Evolutionary conservation across 2,113 vertebrate genomes (phyloP), one percentile per base, ranked within the genome.

Genomic region (Gymnocephalus cernua): DNA sequence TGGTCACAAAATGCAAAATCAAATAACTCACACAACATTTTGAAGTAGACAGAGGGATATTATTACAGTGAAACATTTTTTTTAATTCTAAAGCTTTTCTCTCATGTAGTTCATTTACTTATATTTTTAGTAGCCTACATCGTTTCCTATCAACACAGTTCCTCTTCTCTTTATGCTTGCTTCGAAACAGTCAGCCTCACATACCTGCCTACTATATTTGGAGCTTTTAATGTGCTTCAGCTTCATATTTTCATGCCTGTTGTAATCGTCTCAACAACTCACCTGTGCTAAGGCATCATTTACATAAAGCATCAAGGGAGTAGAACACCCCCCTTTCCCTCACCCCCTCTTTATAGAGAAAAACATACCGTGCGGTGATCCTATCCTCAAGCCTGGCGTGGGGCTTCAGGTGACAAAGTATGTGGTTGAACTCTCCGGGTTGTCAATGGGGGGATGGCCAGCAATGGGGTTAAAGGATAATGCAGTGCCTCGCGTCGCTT

Each of bases 391-490:
- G 80, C 61, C 77, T 54, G 74, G 77, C 53, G 72, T 70, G 71
- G 81, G 90, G 83, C 86, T 91, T 75, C 89, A 91, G 93, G 90
- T 94, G 94, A 95, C 93, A 82, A 89, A 93, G 92, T 93, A 89
- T 88, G 90, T 88, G 91, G 90, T 89, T 94, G 93, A 93, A 95
- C 91, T 94, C 90, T 82, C 50, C 19, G 77, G 92, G 91, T 87
- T 94, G 91, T 91, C 87, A 93, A 90, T 86, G 90, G 92, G 88
- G 85, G 91, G 89, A 84, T 93, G 94, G 91, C 92, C 94, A 88
- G 91, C 88, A 82, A 94, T 92, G 91, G 95, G 95, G 94, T 96
- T 95, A 94, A 90, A 90, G 92, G 81, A 94, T 94, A 95, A 94
- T 95, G 92, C 94, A 92, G 88, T 94, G 88, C 86, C 95, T 92